A percentile compares a stretch with the other conserved stretches of the same genome.
Evolutionary conservation across 2,888 invertebrate genomes (phyloP).

Genomic region (Drosophila longiperda): DNA sequence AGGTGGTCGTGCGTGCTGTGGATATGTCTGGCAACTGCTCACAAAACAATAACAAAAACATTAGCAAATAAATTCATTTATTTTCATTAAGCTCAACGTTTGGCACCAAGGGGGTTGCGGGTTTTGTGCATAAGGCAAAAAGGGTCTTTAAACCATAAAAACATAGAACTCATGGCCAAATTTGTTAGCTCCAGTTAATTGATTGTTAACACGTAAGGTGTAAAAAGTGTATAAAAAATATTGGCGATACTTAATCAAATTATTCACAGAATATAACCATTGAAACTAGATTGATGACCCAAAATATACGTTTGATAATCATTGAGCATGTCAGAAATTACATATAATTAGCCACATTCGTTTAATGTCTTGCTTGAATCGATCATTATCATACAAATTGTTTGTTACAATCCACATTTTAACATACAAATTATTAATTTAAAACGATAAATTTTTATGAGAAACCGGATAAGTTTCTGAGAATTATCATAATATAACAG

Average conservation of each 20-base stretch:
- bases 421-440: conserved; percentile 2
- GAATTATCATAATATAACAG: background rate
- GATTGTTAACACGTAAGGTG: conserved; percentile 47
- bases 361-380: background rate
- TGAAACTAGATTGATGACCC: background rate
- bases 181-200: conserved; percentile 41
- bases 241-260: conserved; percentile 1
- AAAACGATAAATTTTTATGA: background rate
- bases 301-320: background rate
- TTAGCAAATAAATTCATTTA: conserved; percentile 61
- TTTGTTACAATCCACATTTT: background rate
- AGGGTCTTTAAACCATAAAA: conserved; percentile 38
- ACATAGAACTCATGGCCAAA: conserved; percentile 28
- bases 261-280: background rate
- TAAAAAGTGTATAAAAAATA: conserved; percentile 14
- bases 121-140: conserved; percentile 19
- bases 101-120: conserved; percentile 35
- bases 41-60: conserved; percentile 19
- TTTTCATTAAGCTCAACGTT: conserved; percentile 62
- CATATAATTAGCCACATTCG: background rate
- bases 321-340: background rate
- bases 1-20: conserved; percentile 69
- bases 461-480: background rate
- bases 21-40: conserved; percentile 52
- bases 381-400: conserved; percentile 1